A percentile compares a stretch with the other conserved stretches of the same genome.
These are phyloP conservation scores for Calephelis nemesis DNA, from an alignment of 1,140 invertebrate species.

Conservation along the genomic window DNA sequence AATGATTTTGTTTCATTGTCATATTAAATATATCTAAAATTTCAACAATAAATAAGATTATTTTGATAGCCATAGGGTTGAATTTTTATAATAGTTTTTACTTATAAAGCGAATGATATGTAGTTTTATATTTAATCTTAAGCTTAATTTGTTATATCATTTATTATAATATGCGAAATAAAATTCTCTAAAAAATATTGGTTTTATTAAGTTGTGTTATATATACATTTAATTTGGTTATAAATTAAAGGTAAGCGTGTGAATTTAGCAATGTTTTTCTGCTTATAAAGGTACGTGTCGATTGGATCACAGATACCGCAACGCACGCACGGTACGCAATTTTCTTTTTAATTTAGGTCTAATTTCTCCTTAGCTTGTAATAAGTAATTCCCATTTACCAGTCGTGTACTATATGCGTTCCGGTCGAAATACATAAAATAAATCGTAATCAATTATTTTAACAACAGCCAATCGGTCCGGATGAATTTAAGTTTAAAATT, in stretches of 20 bases:
- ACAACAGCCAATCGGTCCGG: no score
- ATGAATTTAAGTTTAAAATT: no score
- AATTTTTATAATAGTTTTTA: constrained; percentile 37
- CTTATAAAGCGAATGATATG: constrained; percentile 79
- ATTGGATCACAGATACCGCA: neutral
- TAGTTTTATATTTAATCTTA: constrained; percentile 57
- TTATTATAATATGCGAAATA: constrained; percentile 28
- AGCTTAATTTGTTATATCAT: neutral
- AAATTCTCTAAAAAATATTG: constrained; percentile 31
- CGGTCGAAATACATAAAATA: no score
- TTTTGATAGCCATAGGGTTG: constrained; percentile 16
- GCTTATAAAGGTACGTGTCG: neutral
- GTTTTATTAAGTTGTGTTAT: constrained; percentile 24
- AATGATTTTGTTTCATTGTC: constrained; percentile 13
- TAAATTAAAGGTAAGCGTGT: constrained; percentile 4
- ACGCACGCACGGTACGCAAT: neutral
- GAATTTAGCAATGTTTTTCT: neutral
- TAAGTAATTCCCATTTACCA: no score
- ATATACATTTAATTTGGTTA: neutral
- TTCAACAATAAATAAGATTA: constrained; percentile 32
- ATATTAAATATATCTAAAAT: constrained; percentile 18
- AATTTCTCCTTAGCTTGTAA: no score
- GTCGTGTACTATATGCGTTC: no score
- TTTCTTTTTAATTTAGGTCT: no score
- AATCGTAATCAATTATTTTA: no score